Conservation (phyloP, 2,113 vertebrate species). For the Trichechus manatus region DNA sequence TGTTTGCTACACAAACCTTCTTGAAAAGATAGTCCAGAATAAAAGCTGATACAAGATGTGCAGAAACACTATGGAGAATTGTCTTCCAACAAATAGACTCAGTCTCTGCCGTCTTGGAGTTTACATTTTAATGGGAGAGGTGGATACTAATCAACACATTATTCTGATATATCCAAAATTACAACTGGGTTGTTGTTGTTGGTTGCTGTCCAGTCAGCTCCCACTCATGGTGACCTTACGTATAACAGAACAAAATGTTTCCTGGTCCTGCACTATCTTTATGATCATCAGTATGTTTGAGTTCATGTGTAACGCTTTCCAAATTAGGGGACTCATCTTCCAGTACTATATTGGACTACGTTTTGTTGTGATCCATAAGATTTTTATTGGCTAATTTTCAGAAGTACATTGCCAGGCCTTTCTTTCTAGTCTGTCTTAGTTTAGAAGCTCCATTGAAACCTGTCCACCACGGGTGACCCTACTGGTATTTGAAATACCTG, state of each 20-base stretch:
- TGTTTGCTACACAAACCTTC: neutral
- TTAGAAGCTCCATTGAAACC: neutral
- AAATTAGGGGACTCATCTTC: neutral
- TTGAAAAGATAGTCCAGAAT: neutral
- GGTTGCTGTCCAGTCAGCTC: too few species aligned
- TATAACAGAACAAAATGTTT: too few species aligned
- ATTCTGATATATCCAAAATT: neutral
- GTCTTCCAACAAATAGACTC: neutral
- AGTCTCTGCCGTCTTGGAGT: neutral
- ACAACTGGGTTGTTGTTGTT: neutral
- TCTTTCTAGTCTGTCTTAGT: neutral
- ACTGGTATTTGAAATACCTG: neutral
- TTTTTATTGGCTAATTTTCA: neutral
- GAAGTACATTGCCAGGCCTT: neutral
- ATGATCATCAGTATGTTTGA: neutral
- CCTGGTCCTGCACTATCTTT: too few species aligned
- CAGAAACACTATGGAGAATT: neutral
- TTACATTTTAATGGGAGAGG: neutral
- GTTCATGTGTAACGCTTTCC: neutral
- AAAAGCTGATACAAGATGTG: neutral
- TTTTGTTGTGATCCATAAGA: neutral
- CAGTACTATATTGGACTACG: neutral
- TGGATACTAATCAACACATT: neutral
- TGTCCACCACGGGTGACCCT: neutral
- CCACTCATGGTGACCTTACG: too few species aligned